Evolutionary conservation across 2,113 vertebrate species (phyloP).

Genomic region (Bombycilla garrulus): DNA sequence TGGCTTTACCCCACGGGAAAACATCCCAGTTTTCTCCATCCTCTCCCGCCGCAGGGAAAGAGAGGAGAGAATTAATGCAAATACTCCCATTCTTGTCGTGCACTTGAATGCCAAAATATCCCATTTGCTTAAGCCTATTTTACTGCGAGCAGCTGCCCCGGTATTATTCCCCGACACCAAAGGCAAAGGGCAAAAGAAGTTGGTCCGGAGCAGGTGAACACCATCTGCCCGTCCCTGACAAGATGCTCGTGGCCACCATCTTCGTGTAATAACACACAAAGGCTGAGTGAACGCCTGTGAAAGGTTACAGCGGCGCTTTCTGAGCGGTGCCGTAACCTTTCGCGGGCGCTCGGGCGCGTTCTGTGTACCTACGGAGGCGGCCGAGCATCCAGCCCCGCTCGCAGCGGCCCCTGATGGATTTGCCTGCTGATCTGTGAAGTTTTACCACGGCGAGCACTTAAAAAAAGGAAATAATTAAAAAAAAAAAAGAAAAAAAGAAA

Average conservation of each 20-base stretch:
- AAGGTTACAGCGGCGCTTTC: neutral
- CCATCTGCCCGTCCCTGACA: conserved; percentile 76
- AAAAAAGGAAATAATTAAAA: neutral
- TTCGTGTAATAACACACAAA: conserved; percentile 46
- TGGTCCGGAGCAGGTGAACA: conserved; percentile 78
- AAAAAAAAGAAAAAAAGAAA: rapidly evolving
- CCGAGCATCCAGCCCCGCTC: neutral
- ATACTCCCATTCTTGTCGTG: conserved; percentile 61
- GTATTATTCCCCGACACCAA: conserved; percentile 74
- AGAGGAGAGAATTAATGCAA: conserved; percentile 53
- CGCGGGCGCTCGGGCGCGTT: conserved; percentile 9
- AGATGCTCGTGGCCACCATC: conserved; percentile 68
- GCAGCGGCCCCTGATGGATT: conserved; percentile 22
- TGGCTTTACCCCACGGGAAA: neutral
- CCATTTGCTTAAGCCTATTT: conserved; percentile 72
- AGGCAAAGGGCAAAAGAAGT: conserved; percentile 72
- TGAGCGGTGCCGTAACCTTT: conserved; percentile 33
- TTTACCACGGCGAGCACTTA: neutral
- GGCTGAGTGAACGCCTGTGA: neutral
- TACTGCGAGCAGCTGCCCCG: conserved; percentile 76
- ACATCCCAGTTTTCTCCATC: neutral
- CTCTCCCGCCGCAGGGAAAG: neutral
- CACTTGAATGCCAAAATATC: conserved; percentile 74
- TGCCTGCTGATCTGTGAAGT: conserved; percentile 50
- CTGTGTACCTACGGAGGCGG: neutral